phyloP scores from a whole-genome alignment of 2,113 vertebrate species.

The Protobothrops flavoviridis region DNA sequence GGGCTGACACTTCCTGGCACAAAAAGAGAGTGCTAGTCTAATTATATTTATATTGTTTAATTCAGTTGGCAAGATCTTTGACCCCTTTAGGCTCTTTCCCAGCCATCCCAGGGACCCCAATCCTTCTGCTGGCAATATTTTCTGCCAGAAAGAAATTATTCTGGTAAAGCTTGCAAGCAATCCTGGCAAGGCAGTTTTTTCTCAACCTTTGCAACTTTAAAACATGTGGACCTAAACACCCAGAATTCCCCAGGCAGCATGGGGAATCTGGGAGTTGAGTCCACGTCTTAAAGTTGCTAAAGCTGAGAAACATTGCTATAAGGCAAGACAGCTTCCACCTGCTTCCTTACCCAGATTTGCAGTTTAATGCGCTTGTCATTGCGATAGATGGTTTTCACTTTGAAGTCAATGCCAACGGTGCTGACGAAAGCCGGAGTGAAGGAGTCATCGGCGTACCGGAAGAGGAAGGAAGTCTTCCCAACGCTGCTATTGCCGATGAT shows the following conservation, averaged over 20 bases:
- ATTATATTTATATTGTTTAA: neutral
- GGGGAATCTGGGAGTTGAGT: neutral
- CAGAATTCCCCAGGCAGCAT: neutral
- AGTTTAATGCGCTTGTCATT: constrained; percentile 89
- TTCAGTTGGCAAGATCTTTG: neutral
- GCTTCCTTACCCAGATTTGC: constrained; percentile 83
- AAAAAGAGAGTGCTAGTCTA: neutral
- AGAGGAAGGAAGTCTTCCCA: constrained; percentile 88
- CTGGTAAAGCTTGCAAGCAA: neutral
- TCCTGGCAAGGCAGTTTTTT: neutral
- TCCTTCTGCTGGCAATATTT: neutral
- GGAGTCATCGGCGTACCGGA: constrained; percentile 86
- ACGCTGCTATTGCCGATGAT: constrained; percentile 90
- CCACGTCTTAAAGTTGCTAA: neutral
- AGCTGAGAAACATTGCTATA: neutral
- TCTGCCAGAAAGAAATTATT: neutral
- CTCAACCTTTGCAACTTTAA: neutral
- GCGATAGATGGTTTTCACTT: constrained; percentile 88
- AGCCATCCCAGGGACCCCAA: neutral
- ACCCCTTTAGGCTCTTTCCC: neutral
- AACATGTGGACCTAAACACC: neutral
- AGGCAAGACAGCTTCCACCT: accelerated
- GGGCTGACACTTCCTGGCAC: neutral
- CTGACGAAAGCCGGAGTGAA: constrained; percentile 88
- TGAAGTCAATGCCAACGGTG: constrained; percentile 90